Evolutionary conservation across 1,140 invertebrate species (phyloP).

Genomic region (Choristoneura fumiferana): DNA sequence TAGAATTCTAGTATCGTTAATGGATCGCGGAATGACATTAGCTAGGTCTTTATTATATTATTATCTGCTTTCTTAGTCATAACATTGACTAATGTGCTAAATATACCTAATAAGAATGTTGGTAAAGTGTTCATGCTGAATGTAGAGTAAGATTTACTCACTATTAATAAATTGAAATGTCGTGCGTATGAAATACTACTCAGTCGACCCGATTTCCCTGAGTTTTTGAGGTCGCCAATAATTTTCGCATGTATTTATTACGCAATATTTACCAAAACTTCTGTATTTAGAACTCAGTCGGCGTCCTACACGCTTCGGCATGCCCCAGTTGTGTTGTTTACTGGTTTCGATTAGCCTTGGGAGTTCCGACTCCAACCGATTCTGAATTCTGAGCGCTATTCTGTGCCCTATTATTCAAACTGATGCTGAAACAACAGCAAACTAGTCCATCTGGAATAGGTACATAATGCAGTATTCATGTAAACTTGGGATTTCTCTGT

Average conservation of each 20-base stretch:
- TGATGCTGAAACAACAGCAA: no score
- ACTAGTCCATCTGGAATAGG: no score
- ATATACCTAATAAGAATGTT: background rate
- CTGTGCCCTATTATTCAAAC: no score
- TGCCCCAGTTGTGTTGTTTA: constrained; percentile 50
- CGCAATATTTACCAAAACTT: constrained; percentile 17
- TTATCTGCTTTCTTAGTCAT: background rate
- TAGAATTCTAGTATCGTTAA: background rate
- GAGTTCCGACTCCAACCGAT: constrained; percentile 25
- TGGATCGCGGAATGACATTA: constrained; percentile 1
- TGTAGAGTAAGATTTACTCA: background rate
- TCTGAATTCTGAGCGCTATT: constrained; percentile 3
- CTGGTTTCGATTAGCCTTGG: constrained; percentile 50
- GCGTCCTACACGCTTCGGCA: constrained; percentile 42
- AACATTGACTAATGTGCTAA: background rate
- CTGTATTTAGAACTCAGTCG: constrained; percentile 37
- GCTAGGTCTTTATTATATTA: background rate
- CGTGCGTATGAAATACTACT: constrained; percentile 4
- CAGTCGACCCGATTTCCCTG: constrained; percentile 1
- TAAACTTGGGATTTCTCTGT: no score
- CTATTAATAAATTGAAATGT: constrained; percentile 12
- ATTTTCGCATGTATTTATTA: constrained; percentile 10
- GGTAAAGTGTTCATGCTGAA: no score
- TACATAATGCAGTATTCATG: no score
- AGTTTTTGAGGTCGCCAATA: constrained; percentile 12